phyloP scores from a whole-genome alignment of 2,113 vertebrate species.

The Embiotoca jacksoni region DNA sequence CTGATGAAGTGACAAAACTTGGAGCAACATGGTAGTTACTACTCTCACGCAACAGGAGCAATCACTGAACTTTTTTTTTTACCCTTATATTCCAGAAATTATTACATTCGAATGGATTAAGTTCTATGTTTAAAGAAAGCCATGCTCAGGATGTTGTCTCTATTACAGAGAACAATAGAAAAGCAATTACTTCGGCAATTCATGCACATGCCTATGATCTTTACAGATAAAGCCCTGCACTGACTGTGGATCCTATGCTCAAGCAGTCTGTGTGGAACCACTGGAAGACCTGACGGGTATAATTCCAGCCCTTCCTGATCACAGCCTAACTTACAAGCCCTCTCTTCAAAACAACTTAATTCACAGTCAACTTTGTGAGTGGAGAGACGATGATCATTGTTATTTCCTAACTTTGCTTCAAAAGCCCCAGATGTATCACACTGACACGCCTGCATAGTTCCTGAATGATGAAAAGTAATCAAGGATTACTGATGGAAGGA shows the following conservation, averaged over 20 bases:
- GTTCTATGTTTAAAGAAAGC: too few relatives aligned
- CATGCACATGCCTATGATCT: too few relatives aligned
- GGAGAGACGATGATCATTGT: not conserved
- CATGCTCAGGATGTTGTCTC: too few relatives aligned
- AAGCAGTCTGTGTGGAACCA: not conserved
- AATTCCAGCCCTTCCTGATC: too few relatives aligned
- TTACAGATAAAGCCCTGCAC: not conserved
- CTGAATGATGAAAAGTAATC: conserved; percentile 29
- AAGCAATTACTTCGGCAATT: too few relatives aligned
- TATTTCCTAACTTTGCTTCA: conserved; percentile 11
- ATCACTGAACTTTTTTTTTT: too few relatives aligned
- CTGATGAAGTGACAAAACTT: too few relatives aligned
- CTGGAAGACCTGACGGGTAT: not conserved
- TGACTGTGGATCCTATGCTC: not conserved
- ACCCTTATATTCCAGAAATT: too few relatives aligned
- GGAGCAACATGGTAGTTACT: too few relatives aligned
- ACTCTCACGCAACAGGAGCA: too few relatives aligned
- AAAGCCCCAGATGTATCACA: not conserved
- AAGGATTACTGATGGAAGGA: conserved; percentile 18
- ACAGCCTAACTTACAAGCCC: not conserved
- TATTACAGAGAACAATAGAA: too few relatives aligned
- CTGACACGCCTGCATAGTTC: conserved; percentile 6
- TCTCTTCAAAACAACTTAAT: not conserved
- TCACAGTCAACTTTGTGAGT: conserved; percentile 6
- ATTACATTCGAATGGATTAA: too few relatives aligned